These are phyloP conservation scores for Salvelinus fontinalis DNA, from an alignment of 2,113 vertebrate genomes.

Conservation along the genomic window DNA sequence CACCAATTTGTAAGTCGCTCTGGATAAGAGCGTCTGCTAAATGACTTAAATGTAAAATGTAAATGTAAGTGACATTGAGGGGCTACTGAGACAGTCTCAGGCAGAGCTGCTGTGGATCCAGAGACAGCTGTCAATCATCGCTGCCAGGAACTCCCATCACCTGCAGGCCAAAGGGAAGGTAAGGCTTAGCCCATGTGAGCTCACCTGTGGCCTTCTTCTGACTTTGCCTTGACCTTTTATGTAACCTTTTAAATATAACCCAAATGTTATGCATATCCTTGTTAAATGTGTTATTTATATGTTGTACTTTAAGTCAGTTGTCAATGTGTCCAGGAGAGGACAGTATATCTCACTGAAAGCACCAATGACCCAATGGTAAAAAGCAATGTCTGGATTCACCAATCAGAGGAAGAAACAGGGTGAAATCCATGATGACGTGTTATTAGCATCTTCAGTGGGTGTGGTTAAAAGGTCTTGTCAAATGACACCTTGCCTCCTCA, in stretches of 20 bases:
- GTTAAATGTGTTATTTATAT: background rate
- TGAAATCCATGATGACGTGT: background rate
- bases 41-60: too few species aligned
- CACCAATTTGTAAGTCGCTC: too few species aligned
- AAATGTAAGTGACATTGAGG: conserved; percentile 56
- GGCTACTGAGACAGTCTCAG: conserved; percentile 73
- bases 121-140: conserved; percentile 71
- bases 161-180: conserved; percentile 70
- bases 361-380: background rate
- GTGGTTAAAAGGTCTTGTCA: conserved; percentile 16
- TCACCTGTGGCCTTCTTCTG: too few species aligned
- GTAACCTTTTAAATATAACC: too few species aligned
- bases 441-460: conserved; percentile 27
- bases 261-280: too few species aligned
- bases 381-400: background rate
- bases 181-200: background rate
- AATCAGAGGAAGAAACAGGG: conserved; percentile 1
- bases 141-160: conserved; percentile 54
- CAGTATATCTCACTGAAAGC: conserved; percentile 23
- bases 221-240: too few species aligned
- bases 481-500: conserved; percentile 26
- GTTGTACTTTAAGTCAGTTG: background rate
- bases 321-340: conserved; percentile 31
- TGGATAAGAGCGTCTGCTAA: too few species aligned
- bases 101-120: conserved; percentile 77